Evolutionary conservation across 2,888 invertebrate species (phyloP).

Genomic region (Antitype chi): DNA sequence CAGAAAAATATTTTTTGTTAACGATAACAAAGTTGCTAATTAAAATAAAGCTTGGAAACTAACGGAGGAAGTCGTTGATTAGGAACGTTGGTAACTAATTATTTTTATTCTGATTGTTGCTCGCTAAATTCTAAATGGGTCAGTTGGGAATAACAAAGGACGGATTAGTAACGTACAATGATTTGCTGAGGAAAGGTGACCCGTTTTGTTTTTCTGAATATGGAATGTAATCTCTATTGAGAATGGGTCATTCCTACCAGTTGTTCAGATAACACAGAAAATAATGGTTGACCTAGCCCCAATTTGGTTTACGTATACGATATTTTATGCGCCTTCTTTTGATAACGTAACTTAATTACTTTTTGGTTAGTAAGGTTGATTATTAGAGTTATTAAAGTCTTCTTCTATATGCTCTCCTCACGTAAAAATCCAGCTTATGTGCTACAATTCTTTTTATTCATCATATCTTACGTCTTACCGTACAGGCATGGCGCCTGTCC

Average conservation of each 20-base stretch:
- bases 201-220: background rate
- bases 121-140: constrained; percentile 37
- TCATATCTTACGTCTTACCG: constrained; percentile 40
- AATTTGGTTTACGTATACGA: background rate
- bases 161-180: background rate
- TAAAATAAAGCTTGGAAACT: constrained; percentile 74
- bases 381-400: background rate
- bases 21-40: constrained; percentile 82
- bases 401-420: background rate
- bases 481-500: constrained; percentile 62
- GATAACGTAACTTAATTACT: background rate
- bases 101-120: constrained; percentile 58
- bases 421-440: background rate
- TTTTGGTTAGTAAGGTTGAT: background rate
- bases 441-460: constrained; percentile 23
- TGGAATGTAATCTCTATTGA: too few species aligned
- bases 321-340: too few species aligned
- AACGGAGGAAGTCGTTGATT: constrained; percentile 75
- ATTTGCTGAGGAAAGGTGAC: constrained; percentile 6
- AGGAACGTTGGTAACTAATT: constrained; percentile 53
- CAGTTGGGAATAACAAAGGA: constrained; percentile 15
- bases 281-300: background rate
- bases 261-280: background rate
- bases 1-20: constrained; percentile 73
- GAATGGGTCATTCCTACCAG: background rate